Evolutionary conservation across 30 jellyfish, hydroid and myxozoan species (phyloP).

Genomic region (Pseudorhiza aurosa): DNA sequence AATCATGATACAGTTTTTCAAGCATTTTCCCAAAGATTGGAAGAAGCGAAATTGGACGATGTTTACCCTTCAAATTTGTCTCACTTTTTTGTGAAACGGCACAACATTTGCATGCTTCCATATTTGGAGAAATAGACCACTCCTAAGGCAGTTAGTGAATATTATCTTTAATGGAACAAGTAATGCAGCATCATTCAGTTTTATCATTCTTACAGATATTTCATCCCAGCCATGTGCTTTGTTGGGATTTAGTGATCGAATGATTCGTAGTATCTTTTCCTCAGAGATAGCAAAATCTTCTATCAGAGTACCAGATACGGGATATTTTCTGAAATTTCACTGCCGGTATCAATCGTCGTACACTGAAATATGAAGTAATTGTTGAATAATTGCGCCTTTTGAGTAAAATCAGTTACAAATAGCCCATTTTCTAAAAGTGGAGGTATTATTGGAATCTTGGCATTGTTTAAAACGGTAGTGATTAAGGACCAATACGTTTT

Average conservation of each 20-base stretch:
- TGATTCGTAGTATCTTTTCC: constrained; percentile 43
- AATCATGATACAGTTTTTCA: constrained; percentile 22
- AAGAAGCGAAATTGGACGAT: constrained; percentile 51
- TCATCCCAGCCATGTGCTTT: constrained; percentile 76
- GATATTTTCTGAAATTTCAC: constrained; percentile 38
- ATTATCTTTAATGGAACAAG: constrained; percentile 45
- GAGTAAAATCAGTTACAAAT: constrained; percentile 64
- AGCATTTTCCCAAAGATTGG: constrained; percentile 67
- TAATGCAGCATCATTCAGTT: constrained; percentile 51
- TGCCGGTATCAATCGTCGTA: constrained; percentile 40
- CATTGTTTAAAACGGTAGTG: constrained; percentile 52
- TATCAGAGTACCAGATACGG: constrained; percentile 21
- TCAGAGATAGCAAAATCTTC: constrained; percentile 40
- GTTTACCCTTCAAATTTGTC: constrained; percentile 8
- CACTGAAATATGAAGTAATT: constrained; percentile 54
- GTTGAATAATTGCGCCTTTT: constrained; percentile 65
- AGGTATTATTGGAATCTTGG: constrained; percentile 69
- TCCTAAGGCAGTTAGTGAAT: constrained; percentile 24
- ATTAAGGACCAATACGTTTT: constrained; percentile 73
- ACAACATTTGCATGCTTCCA: constrained; percentile 63
- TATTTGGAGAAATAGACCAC: constrained; percentile 32
- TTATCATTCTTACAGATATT: constrained; percentile 47
- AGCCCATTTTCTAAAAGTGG: constrained; percentile 58
- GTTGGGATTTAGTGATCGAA: constrained; percentile 46
- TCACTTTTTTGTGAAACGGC: constrained; percentile 30